Percentiles rank a stretch among this genome's conserved stretches.
Conservation (phyloP, 2,113 vertebrate genomes). For the Lasiurus cinereus region DNA sequence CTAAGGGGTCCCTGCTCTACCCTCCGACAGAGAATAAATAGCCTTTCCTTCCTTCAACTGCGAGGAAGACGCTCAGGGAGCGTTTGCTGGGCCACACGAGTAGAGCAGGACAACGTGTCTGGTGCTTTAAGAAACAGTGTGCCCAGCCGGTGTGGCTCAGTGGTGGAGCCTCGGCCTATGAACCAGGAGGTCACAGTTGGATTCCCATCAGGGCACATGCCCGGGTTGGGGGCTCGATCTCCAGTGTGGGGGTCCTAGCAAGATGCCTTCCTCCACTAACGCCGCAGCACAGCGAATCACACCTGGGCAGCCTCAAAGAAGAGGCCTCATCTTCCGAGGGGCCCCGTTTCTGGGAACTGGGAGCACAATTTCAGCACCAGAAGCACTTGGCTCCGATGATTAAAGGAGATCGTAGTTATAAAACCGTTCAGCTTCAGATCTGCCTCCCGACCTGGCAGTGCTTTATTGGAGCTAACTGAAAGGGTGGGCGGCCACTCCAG, state of each 20-base stretch:
- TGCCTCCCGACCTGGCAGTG: neutral
- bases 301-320: neutral
- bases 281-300: slow-evolving; percentile 20
- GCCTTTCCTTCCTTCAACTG: neutral
- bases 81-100: neutral
- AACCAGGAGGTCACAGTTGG: too few relatives aligned
- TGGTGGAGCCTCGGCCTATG: too few relatives aligned
- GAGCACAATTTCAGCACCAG: neutral
- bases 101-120: neutral
- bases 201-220: too few relatives aligned
- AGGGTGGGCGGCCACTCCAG: neutral
- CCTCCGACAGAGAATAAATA: neutral
- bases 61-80: neutral
- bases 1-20: neutral
- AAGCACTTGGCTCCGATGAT: slow-evolving; percentile 15
- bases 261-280: slow-evolving; percentile 41
- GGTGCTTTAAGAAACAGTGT: neutral
- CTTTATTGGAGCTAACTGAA: slow-evolving; percentile 41
- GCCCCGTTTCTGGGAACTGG: neutral
- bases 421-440: neutral
- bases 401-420: slow-evolving; percentile 19
- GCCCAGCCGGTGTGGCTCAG: too few relatives aligned
- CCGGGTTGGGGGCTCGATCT: too few relatives aligned
- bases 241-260: neutral
- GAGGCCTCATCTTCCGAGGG: neutral